Evolutionary conservation across 2,113 vertebrate genomes (phyloP), one percentile per base, ranked within the genome.

Genomic region (Tupaia chinensis): DNA sequence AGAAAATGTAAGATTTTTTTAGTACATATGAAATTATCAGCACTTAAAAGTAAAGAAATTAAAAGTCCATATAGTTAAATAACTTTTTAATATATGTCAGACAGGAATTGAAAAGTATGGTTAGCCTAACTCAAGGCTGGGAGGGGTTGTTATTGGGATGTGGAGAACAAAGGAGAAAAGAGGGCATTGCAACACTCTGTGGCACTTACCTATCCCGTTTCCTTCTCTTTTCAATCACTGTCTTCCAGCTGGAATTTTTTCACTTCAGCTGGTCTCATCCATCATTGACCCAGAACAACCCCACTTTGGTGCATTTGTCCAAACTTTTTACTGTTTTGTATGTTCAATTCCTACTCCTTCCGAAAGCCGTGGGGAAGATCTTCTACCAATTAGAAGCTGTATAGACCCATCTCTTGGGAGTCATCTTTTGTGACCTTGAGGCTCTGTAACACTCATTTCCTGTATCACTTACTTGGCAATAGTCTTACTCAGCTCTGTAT

Each of bases 241-340:
- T 60, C 9, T 89, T 96, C 25, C 22, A 25, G 9, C 89, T 66
- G 83, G 65, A 91, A 92, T 66, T 92, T 92, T 94, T 94, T 4
- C 10, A 19, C n/a, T 60, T 69, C 15, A 53, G 3, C 11, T 78
- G 23, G 17, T 79, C 9, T 69, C 53, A 60, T 53, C 20, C 16
- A 63, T 73, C 23, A 13, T 3, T 68, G 54, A 27, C 19, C 25
- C 22, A 96, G 44, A 77, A 78, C 3, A 9, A 2, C 34, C 0
- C 58, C 0, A 5, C 16, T 2, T 69, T 19, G 61, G 13, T 88
- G 25, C 25, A 25, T 90, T 54, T 77, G 16, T 81, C 68, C 7
- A 27, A 69, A 70, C 34, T 82, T 4, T 32, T 16, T 16, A 54
- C 15, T 82, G 17, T 4, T 70, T 65, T 83, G 27, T 29, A 61